Evolutionary conservation across 2,113 vertebrate genomes (phyloP), one percentile per base, ranked within the genome.

Genomic region (Ascaphus truei): DNA sequence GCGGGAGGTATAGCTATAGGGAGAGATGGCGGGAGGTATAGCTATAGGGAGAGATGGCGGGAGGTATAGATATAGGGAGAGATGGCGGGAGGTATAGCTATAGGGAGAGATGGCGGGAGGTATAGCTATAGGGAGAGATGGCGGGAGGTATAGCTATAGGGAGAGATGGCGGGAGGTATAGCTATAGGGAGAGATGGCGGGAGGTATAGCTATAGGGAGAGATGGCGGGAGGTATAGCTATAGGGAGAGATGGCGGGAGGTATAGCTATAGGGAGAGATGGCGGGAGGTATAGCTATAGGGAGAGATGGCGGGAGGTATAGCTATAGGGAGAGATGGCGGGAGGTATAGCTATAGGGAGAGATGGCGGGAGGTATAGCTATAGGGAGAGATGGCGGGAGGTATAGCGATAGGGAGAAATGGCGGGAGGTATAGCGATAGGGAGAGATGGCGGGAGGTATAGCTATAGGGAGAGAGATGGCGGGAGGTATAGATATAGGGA

Each of bases 51-150:
- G 37, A 9, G n/a, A n/a, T n/a, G n/a, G n/a, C n/a, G n/a, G n/a
- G n/a, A n/a, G n/a, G n/a, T n/a, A 41, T 12, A 41, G 41, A 77
- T 58, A 34, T 31, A 27, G 50, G 77, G n/a, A 15, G 13, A 10
- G 13, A 13, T 41, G n/a, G 1, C 11, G 11, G 8, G 37, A 41
- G 11, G n/a, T 10, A 4, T 41, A n/a, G n/a, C n/a, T n/a, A 27
- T 27, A 31, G 15, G 3, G 31, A 7, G 18, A 29, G 25, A 27
- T 26, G 16, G 16, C n/a, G n/a, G 3, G 1, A 10, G 39, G 11
- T 10, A n/a, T n/a, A n/a, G 37, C 10, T 20, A 22, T 20, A 31
- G 20, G 18, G 25, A 51, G 23, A 51, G 9, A 23, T 25, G 26
- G 25, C 20, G 2, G 25, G 10, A 12, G 22, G 23, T 12, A 51